Percentiles rank a stretch among this genome's conserved stretches.
Conservation (phyloP, 2,113 vertebrate species). For the Thalassarche chlororhynchos region DNA sequence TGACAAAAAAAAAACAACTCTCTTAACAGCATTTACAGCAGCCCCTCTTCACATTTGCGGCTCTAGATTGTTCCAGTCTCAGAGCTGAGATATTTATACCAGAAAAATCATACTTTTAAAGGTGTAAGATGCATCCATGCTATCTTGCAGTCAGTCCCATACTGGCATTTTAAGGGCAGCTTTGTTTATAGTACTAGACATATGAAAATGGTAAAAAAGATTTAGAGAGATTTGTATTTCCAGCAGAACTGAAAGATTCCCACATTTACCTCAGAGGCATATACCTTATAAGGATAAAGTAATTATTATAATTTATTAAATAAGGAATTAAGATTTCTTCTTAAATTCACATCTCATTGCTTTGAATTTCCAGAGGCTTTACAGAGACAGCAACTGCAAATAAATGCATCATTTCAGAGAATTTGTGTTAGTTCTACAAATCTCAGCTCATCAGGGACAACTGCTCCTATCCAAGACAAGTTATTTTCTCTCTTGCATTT, state of each 20-base stretch:
- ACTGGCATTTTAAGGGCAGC: background rate
- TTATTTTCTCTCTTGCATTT: background rate
- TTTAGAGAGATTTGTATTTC: background rate
- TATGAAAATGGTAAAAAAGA: background rate
- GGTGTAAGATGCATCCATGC: background rate
- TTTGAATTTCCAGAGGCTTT: background rate
- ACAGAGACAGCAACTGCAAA: background rate
- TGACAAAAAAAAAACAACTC: background rate
- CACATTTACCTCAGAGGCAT: background rate
- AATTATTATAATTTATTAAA: background rate
- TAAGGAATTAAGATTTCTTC: background rate
- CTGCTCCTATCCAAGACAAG: background rate
- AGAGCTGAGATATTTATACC: background rate
- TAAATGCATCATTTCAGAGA: background rate
- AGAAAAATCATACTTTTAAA: background rate
- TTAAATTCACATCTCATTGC: background rate
- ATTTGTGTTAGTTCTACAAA: background rate
- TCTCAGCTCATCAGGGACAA: background rate
- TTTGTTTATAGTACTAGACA: background rate
- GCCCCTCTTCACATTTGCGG: background rate
- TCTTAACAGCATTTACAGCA: background rate
- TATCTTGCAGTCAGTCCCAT: background rate
- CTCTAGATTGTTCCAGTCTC: conserved; percentile 38
- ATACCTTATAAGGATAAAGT: background rate
- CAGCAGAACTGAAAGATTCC: background rate